A percentile compares a stretch with the other conserved stretches of the same genome.
These are phyloP conservation scores for Odontamblyopus rebecca DNA, from an alignment of 2,797 vertebrate genomes.

Conservation along the genomic window DNA sequence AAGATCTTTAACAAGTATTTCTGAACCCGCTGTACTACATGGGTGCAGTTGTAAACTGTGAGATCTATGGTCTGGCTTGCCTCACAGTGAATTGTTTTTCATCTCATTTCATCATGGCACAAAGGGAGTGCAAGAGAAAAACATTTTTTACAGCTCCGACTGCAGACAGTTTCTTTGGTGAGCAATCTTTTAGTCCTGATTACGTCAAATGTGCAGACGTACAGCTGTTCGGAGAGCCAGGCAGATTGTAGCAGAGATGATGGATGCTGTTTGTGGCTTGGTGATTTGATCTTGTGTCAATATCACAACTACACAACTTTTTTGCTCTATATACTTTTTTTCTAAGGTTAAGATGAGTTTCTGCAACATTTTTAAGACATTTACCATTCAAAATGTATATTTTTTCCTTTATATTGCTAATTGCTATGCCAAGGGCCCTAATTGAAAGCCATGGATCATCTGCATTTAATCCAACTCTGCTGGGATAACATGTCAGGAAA, in stretches of 20 bases:
- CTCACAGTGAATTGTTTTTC: conserved; percentile 58
- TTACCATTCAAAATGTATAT: too few species aligned
- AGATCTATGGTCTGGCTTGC: conserved; percentile 44
- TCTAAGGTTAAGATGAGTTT: too few species aligned
- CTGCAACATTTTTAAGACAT: too few species aligned
- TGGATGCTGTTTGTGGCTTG: conserved; percentile 25
- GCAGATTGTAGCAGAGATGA: conserved; percentile 25
- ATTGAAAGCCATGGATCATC: not conserved
- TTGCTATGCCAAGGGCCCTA: too few species aligned
- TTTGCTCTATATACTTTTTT: not conserved
- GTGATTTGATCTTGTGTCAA: conserved; percentile 3
- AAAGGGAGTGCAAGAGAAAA: conserved; percentile 53
- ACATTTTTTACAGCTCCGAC: conserved; percentile 60
- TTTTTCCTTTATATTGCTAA: too few species aligned
- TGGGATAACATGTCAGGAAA: too few species aligned
- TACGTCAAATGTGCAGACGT: conserved; percentile 62
- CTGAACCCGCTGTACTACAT: conserved; percentile 28
- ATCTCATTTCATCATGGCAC: conserved; percentile 67
- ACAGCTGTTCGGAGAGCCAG: conserved; percentile 54
- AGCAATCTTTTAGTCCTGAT: conserved; percentile 63
- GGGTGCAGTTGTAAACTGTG: conserved; percentile 23
- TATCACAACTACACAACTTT: not conserved
- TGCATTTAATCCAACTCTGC: not conserved
- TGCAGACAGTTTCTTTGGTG: conserved; percentile 62
- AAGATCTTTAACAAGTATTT: conserved; percentile 31